phyloP scores from a whole-genome alignment of 1,140 invertebrate genomes.

The Physella acuta region DNA sequence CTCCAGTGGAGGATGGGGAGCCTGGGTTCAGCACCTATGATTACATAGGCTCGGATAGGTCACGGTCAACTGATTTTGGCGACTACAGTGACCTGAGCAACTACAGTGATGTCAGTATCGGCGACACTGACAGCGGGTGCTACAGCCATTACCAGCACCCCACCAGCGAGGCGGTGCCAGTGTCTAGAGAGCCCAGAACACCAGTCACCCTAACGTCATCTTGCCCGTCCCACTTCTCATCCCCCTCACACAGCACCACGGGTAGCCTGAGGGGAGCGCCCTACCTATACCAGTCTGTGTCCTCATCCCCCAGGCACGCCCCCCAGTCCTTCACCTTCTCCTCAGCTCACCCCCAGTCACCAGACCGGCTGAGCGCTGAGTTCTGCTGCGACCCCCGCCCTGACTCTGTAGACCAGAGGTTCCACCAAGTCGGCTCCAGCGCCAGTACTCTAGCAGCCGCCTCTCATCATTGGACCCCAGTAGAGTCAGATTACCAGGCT shows the following conservation, averaged over 20 bases:
- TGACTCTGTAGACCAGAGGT: constrained; percentile 1
- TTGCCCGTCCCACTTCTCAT: not conserved
- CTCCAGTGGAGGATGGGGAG: constrained; percentile 20
- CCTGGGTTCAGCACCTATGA: constrained; percentile 1
- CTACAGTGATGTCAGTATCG: constrained; percentile 13
- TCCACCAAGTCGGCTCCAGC: constrained; percentile 23
- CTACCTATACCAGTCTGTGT: not conserved
- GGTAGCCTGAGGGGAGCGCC: not conserved
- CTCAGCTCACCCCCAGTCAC: constrained; percentile 6
- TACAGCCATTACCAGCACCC: constrained; percentile 26
- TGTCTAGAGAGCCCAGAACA: not conserved
- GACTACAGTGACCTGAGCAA: constrained; percentile 26
- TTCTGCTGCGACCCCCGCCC: not conserved
- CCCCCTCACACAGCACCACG: constrained; percentile 3
- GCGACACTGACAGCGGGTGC: constrained; percentile 29
- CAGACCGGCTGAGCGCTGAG: constrained; percentile 17
- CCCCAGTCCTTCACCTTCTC: not conserved
- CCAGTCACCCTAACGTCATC: not conserved
- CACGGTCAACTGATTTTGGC: constrained; percentile 27
- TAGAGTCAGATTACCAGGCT: constrained; percentile 3
- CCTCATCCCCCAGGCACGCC: not conserved
- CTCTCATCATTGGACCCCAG: not conserved
- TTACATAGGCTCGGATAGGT: not conserved
- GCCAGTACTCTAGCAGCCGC: constrained; percentile 8
- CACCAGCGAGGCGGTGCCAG: not conserved